phyloP scores from a whole-genome alignment of 2,888 invertebrate species.

The Tenthredo mesomela region DNA sequence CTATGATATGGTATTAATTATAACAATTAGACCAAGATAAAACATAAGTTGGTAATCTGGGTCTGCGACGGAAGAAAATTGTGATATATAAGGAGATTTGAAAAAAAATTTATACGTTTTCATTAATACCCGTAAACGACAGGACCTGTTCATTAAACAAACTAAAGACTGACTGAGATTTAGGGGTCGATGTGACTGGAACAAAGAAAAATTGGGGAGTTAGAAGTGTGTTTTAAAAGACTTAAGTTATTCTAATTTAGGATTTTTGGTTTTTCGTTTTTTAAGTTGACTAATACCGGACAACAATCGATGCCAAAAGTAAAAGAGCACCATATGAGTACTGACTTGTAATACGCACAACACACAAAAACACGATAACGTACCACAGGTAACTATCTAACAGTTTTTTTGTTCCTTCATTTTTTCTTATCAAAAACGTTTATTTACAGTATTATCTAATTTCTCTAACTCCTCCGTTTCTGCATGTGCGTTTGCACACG shows the following conservation, averaged over 20 bases:
- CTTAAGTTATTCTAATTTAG: constrained; percentile 60
- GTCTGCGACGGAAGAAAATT: neutral
- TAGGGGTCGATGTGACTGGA: constrained; percentile 32
- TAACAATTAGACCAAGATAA: neutral
- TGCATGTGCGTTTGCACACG: constrained; percentile 70
- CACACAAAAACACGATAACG: constrained; percentile 74
- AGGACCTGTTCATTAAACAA: constrained; percentile 11
- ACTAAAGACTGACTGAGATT: constrained; percentile 14
- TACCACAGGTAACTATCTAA: constrained; percentile 77
- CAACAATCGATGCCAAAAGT: constrained; percentile 75
- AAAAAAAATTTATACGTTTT: neutral
- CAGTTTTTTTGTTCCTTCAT: constrained; percentile 64
- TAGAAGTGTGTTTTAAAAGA: constrained; percentile 36
- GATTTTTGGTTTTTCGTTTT: constrained; percentile 73
- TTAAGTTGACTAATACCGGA: constrained; percentile 78
- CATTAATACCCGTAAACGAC: constrained; percentile 39
- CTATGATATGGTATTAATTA: neutral
- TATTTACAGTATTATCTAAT: constrained; percentile 41
- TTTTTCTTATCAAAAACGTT: constrained; percentile 55
- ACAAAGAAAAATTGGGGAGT: constrained; percentile 18
- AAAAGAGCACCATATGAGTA: constrained; percentile 76
- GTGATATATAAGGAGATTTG: neutral
- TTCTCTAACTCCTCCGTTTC: constrained; percentile 60
- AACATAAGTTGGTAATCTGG: neutral
- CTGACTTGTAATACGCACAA: constrained; percentile 77